Percentiles rank a stretch among this genome's conserved stretches.
phyloP scores from a whole-genome alignment of 2,888 invertebrate species.

The Octonoba sinensis region DNA sequence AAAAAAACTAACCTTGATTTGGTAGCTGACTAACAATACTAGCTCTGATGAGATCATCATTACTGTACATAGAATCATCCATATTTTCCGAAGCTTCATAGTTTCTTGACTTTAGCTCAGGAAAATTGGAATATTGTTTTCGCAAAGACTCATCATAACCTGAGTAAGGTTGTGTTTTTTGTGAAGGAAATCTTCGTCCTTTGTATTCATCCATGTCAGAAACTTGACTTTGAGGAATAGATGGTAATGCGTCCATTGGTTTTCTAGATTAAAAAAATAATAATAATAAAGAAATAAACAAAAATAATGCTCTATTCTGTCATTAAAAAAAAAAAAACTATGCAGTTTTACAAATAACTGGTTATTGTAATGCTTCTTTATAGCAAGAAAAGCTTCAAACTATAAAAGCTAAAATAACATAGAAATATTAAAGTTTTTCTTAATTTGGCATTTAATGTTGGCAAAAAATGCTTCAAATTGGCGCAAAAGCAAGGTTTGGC shows the following conservation, averaged over 20 bases:
- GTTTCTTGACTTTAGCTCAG: conserved; percentile 21
- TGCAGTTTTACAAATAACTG: too few species aligned
- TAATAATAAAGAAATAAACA: background rate
- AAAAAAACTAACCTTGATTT: conserved; percentile 1
- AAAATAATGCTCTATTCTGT: conserved; percentile 1
- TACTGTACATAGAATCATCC: conserved; percentile 32
- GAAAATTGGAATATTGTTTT: conserved; percentile 26
- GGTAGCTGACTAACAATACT: conserved; percentile 53
- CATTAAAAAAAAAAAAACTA: too few species aligned
- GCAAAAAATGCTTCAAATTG: too few species aligned
- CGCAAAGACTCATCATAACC: conserved; percentile 33
- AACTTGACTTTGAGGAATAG: conserved; percentile 25
- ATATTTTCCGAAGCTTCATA: conserved; percentile 17
- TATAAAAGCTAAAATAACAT: too few species aligned
- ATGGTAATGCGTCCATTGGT: conserved; percentile 21
- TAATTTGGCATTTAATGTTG: too few species aligned
- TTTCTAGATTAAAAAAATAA: conserved; percentile 22
- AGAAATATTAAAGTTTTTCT: too few species aligned
- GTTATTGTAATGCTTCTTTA: too few species aligned
- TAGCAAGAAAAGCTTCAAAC: too few species aligned
- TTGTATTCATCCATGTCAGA: conserved; percentile 46
- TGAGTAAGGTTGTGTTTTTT: conserved; percentile 21
- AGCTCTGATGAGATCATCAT: conserved; percentile 47
- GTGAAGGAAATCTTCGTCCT: conserved; percentile 19
- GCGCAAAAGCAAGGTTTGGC: too few species aligned